Conservation (phyloP, 2,888 invertebrate species). For the Thelaira solivaga region DNA sequence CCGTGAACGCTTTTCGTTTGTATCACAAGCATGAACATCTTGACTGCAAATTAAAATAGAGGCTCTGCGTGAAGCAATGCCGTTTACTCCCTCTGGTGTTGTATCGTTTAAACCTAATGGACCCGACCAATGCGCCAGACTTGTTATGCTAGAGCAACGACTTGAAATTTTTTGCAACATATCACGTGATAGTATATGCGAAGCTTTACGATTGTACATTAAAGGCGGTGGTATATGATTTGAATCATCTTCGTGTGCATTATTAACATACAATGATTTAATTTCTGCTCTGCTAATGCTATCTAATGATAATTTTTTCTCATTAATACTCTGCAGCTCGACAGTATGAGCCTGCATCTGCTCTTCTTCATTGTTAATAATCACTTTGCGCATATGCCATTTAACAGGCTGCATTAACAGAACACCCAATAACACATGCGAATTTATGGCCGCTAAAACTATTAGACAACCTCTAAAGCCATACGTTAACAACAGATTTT, state of each 20-base stretch:
- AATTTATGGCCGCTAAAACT: conserved; percentile 82
- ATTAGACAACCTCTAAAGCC: conserved; percentile 85
- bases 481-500: conserved; percentile 80
- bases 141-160: conserved; percentile 74
- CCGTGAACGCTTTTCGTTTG: conserved; percentile 25
- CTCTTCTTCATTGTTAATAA: conserved; percentile 69
- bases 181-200: conserved; percentile 62
- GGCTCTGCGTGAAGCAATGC: conserved; percentile 66
- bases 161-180: conserved; percentile 63
- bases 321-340: not conserved
- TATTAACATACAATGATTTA: not conserved
- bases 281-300: not conserved
- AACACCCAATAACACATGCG: conserved; percentile 84
- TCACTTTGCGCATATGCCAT: conserved; percentile 81
- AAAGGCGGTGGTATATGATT: conserved; percentile 55
- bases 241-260: conserved; percentile 20
- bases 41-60: conserved; percentile 53
- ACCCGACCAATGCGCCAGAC: conserved; percentile 76
- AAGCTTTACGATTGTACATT: conserved; percentile 47
- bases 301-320: not conserved
- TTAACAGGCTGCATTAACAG: conserved; percentile 85
- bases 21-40: not conserved
- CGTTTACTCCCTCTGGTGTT: conserved; percentile 69
- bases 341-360: not conserved
- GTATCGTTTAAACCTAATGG: conserved; percentile 72